These are phyloP conservation scores for Bovichtus diacanthus DNA, from an alignment of 2,797 vertebrate species.

Conservation along the genomic window DNA sequence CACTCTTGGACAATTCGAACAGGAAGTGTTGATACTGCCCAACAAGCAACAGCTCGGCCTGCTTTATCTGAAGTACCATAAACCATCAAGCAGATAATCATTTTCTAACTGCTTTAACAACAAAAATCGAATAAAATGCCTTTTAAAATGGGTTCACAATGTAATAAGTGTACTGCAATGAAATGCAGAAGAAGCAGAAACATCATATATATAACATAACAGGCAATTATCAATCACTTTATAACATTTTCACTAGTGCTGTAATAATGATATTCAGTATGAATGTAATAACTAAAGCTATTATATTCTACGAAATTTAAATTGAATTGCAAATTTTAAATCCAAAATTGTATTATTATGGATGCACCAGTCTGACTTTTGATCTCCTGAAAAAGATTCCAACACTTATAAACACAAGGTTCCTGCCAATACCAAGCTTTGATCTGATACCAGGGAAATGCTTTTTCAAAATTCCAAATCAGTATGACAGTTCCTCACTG, in stretches of 20 bases:
- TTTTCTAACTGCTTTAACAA: neutral
- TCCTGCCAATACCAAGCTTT: neutral
- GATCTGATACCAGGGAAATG: neutral
- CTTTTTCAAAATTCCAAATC: neutral
- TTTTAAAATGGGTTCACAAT: neutral
- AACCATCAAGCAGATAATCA: conserved; percentile 5
- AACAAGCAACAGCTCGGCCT: neutral
- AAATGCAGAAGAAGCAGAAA: conserved; percentile 1
- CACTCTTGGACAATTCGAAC: neutral
- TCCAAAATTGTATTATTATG: neutral
- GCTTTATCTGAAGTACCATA: neutral
- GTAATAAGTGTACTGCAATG: neutral
- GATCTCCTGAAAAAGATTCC: neutral
- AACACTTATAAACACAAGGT: neutral
- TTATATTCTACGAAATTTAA: neutral
- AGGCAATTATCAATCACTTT: neutral
- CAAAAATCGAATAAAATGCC: neutral
- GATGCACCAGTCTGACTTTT: neutral
- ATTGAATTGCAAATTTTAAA: neutral
- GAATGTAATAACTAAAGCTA: neutral
- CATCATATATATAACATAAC: neutral
- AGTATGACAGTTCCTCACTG: neutral
- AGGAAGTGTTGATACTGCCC: conserved; percentile 7
- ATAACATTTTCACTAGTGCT: neutral
- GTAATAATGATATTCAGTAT: neutral